Evolutionary conservation across 2,113 vertebrate species (phyloP).

Genomic region (Numenius arquata): DNA sequence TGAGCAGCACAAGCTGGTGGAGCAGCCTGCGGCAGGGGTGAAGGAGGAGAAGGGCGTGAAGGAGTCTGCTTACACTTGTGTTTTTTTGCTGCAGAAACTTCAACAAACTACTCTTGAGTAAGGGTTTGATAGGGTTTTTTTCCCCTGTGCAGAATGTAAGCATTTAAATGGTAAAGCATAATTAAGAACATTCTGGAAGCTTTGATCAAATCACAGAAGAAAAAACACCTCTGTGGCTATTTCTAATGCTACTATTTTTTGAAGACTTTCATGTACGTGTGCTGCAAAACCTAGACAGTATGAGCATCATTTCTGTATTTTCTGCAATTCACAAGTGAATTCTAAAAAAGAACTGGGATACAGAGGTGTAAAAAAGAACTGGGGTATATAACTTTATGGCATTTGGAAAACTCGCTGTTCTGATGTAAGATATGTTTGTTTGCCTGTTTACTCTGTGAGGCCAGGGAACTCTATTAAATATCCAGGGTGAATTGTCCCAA

Average conservation of each 20-base stretch:
- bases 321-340: not conserved
- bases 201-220: not conserved
- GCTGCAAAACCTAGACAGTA: not conserved
- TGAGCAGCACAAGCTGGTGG: not conserved
- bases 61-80: not conserved
- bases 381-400: not conserved
- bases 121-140: not conserved
- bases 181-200: not conserved
- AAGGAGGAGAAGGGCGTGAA: accelerated
- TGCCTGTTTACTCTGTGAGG: not conserved
- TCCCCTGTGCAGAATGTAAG: accelerated
- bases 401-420: not conserved
- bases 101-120: not conserved
- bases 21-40: not conserved
- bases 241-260: not conserved
- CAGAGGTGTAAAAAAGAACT: not conserved
- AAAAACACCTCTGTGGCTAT: not conserved
- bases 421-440: not conserved
- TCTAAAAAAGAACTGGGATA: not conserved
- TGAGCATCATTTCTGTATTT: not conserved
- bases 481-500: accelerated
- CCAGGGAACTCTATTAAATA: not conserved
- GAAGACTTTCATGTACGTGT: accelerated
- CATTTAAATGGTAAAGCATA: not conserved
- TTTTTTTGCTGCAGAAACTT: not conserved